Evolutionary conservation across 2,797 vertebrate genomes (phyloP), one percentile per base, ranked within the genome.

Genomic region (Acridotheres tristis): DNA sequence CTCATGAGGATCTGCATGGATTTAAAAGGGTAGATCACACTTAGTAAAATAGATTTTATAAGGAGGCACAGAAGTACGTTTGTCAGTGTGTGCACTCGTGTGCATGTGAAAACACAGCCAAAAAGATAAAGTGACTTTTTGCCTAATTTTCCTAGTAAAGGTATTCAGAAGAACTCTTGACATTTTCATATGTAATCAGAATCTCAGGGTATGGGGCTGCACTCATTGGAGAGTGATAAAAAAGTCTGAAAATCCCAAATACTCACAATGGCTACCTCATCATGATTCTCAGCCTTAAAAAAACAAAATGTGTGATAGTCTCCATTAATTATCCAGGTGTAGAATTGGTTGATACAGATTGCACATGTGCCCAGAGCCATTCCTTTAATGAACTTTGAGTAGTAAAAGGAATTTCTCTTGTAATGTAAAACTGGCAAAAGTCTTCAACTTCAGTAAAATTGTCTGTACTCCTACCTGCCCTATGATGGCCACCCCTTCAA

Each of bases 1-100:
- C 47, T 85, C 75, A 53, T 42, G 47, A 67, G 51, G 67, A 20
- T 69, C 51, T 88, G 55, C 53, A 71, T 75, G 34, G 66, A 68
- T 93, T 88, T 94, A 88, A 92, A 93, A 90, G 75, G 32, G 16
- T 53, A 87, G 74, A 45, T 73, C 69, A 76, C 18, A 29, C 62
- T 53, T 78, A 88, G 58, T 57, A 76, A 91, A 88, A 81, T 73
- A 53, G 48, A 53, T 73, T 94, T 90, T 3, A 2, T 40, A 66
- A 57, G 63, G 79, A 90, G 67, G 62, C 43, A 42, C 6, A 17
- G 63, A 74, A 63, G 8, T 48, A 6, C 38, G 4, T 47, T 11
- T 69, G 48, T 47, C 45, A 45, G 19, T 53, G 19, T 13, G 23
- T 22, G 34, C 0, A 0, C 16, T 25, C 0, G 0, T 66, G 32